These are phyloP conservation scores for Pitta sordida DNA, from an alignment of 2,113 vertebrate genomes.

Conservation along the genomic window DNA sequence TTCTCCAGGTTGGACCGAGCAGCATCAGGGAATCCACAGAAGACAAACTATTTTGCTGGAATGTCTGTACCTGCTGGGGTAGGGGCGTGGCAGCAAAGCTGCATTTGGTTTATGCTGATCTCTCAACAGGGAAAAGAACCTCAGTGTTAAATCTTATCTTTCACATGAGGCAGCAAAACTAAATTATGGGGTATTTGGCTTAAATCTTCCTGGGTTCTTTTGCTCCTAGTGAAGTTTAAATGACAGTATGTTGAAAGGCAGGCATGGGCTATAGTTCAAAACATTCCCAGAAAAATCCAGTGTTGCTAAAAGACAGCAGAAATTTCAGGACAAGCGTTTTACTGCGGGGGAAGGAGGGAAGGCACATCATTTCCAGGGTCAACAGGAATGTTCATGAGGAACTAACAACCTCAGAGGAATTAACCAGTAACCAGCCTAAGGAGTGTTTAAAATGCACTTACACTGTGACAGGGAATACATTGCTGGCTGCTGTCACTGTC, in stretches of 20 bases:
- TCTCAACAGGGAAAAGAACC: neutral
- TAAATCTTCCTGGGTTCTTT: neutral
- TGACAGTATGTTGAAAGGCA: neutral
- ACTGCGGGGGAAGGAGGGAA: neutral
- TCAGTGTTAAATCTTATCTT: neutral
- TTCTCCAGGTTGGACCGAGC: neutral
- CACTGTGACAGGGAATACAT: slow-evolving; percentile 94
- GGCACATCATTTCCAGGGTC: fast-evolving
- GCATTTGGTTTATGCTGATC: neutral
- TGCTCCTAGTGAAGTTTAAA: neutral
- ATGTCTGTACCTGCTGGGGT: neutral
- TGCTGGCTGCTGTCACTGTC: slow-evolving; percentile 88
- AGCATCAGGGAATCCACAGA: neutral
- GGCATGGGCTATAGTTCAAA: neutral
- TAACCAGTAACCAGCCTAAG: neutral
- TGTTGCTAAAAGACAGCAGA: neutral
- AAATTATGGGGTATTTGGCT: neutral
- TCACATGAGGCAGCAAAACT: neutral
- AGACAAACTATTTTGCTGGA: neutral
- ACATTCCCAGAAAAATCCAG: neutral
- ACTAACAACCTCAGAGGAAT: neutral
- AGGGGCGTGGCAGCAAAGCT: neutral
- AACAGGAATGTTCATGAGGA: neutral
- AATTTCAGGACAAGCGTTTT: neutral
- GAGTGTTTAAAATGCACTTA: slow-evolving; percentile 67